These are phyloP conservation scores for Temnothorax ravouxi DNA, from an alignment of 2,888 invertebrate genomes.

Conservation along the genomic window DNA sequence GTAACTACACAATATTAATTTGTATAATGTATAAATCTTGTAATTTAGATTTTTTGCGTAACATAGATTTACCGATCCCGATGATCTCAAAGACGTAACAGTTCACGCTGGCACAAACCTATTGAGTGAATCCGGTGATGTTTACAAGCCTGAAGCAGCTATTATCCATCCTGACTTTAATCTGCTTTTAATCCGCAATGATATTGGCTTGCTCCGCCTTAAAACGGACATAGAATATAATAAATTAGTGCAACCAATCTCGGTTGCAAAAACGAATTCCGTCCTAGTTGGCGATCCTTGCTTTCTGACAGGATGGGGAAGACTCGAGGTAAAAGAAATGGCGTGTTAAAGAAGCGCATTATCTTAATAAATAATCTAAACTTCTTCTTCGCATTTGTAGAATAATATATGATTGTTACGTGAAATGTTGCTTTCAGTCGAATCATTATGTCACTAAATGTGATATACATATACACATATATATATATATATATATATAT, in stretches of 20 bases:
- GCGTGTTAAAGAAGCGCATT: not conserved
- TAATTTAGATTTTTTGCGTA: not conserved
- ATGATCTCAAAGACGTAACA: constrained; percentile 20
- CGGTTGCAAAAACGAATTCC: constrained; percentile 63
- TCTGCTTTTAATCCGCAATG: constrained; percentile 61
- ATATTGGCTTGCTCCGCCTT: constrained; percentile 78
- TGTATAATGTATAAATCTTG: not conserved
- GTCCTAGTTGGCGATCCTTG: constrained; percentile 54
- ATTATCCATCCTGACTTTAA: constrained; percentile 65
- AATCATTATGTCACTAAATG: not conserved
- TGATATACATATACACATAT: no score
- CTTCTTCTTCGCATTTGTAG: no score
- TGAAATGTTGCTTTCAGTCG: not conserved
- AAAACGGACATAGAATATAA: constrained; percentile 70
- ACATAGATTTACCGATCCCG: not conserved
- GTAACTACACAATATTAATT: not conserved
- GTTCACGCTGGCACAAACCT: constrained; percentile 57
- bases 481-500: no score
- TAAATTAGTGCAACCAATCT: constrained; percentile 74
- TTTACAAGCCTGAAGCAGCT: constrained; percentile 12
- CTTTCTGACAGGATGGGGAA: constrained; percentile 77
- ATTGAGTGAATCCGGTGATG: not conserved
- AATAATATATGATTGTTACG: not conserved
- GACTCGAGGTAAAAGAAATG: not conserved
- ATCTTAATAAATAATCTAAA: not conserved